phyloP scores from a whole-genome alignment of 2,797 vertebrate species.

The Pseudochromis fuscus region DNA sequence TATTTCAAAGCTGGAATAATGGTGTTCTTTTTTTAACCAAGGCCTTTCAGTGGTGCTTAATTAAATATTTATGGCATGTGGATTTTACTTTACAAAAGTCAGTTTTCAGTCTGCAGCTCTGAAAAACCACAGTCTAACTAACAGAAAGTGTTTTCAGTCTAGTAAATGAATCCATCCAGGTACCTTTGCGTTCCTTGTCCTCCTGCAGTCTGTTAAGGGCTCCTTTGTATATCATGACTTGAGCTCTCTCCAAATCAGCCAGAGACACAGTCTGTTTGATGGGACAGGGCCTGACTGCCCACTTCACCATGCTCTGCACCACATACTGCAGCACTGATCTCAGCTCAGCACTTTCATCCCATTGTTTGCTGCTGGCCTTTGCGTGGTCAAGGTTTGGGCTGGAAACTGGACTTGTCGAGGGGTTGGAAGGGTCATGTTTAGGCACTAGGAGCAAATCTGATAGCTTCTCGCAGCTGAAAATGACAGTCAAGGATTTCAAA shows the following conservation, averaged over 20 bases:
- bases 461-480: slow-evolving; percentile 85
- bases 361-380: slow-evolving; percentile 55
- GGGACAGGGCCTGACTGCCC: slow-evolving; percentile 87
- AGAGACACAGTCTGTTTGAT: slow-evolving; percentile 85
- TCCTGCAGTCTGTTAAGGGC: slow-evolving; percentile 81
- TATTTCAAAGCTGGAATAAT: neutral
- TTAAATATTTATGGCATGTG: slow-evolving; percentile 1
- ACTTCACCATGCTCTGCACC: slow-evolving; percentile 89
- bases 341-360: slow-evolving; percentile 82
- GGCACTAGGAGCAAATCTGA: slow-evolving; percentile 83
- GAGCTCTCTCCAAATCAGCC: slow-evolving; percentile 86
- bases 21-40: neutral
- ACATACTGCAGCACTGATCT: slow-evolving; percentile 86
- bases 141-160: slow-evolving; percentile 3
- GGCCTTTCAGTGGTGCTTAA: neutral
- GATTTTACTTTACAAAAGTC: neutral
- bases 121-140: neutral
- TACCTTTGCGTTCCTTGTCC: slow-evolving; percentile 85
- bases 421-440: slow-evolving; percentile 61
- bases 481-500: slow-evolving; percentile 85
- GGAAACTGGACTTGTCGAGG: slow-evolving; percentile 47
- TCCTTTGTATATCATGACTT: slow-evolving; percentile 88
- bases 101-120: neutral
- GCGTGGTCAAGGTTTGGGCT: slow-evolving; percentile 70
- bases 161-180: neutral